Conservation (phyloP, 2,888 invertebrate genomes). For the Pyrocoelia pectoralis region DNA sequence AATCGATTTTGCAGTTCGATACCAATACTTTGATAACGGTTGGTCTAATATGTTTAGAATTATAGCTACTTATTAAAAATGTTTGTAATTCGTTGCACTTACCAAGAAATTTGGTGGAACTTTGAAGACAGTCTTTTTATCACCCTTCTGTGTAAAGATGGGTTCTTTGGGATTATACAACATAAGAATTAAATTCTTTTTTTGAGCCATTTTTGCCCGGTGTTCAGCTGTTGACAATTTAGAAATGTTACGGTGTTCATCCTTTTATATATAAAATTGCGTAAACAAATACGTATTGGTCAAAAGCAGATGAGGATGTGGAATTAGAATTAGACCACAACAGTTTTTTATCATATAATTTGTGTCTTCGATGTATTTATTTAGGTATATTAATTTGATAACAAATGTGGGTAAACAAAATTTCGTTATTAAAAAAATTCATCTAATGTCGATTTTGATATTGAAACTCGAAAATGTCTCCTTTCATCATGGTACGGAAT, state of each 20-base stretch:
- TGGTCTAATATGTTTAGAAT: constrained; percentile 56
- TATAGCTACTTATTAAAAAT: neutral
- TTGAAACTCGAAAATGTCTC: constrained; percentile 30
- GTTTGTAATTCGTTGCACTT: too few relatives aligned
- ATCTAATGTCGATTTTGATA: constrained; percentile 25
- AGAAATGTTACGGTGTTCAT: too few relatives aligned
- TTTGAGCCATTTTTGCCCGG: constrained; percentile 47
- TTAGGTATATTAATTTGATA: neutral
- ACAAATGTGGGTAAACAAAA: neutral
- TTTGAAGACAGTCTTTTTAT: constrained; percentile 66
- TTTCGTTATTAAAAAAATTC: constrained; percentile 28
- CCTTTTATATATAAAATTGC: too few relatives aligned
- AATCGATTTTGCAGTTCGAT: constrained; percentile 68
- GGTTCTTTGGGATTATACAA: constrained; percentile 82
- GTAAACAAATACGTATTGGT: too few relatives aligned
- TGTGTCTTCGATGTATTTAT: neutral
- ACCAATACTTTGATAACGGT: constrained; percentile 66
- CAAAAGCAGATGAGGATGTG: too few relatives aligned
- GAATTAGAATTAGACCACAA: too few relatives aligned
- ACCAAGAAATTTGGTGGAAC: constrained; percentile 70
- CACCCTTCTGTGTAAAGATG: constrained; percentile 78
- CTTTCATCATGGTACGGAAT: constrained; percentile 14
- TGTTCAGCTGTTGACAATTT: neutral
- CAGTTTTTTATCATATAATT: too few relatives aligned
- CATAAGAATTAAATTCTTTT: constrained; percentile 67